Conservation (phyloP, 2,113 vertebrate genomes). For the Mus musculus region GRCm39 chr6:50008001-50008500, state of each 20-base stretch:
- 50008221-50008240: not conserved
- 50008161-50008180: not conserved
- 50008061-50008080: not conserved
- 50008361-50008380: too few species aligned
- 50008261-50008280: not conserved
- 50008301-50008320: not conserved
- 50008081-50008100: not conserved
- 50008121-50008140: not conserved
- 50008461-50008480: too few species aligned
- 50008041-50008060: not conserved
- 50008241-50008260: not conserved
- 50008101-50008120: not conserved
- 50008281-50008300: not conserved
- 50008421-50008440: too few species aligned
- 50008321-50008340: too few species aligned
- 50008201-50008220: not conserved
- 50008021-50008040: not conserved
- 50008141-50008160: not conserved
- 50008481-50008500: too few species aligned
- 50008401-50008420: too few species aligned
- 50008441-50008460: too few species aligned
- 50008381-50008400: too few species aligned
- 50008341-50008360: too few species aligned
- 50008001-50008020: not conserved
- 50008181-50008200: not conserved